Percentiles rank a stretch among this genome's conserved stretches.
Evolutionary conservation across 2,113 vertebrate genomes (phyloP).

Genomic region (Rhea pennata): DNA sequence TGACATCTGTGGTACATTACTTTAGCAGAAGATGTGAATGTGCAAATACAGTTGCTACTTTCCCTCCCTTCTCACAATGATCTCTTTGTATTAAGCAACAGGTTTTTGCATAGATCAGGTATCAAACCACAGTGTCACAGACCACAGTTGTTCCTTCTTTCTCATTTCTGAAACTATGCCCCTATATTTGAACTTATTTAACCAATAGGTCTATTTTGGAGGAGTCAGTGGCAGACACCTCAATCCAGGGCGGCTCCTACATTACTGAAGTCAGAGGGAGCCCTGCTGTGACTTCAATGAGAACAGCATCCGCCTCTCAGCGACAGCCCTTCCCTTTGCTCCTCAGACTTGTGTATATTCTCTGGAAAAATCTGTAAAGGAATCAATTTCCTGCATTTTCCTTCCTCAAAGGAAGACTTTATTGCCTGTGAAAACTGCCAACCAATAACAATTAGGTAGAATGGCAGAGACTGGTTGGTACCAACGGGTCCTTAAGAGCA

Average conservation of each 20-base stretch:
- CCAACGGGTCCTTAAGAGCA: not conserved
- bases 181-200: not conserved
- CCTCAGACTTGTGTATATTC: not conserved
- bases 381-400: not conserved
- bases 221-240: not conserved
- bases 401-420: not conserved
- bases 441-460: not conserved
- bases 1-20: not conserved
- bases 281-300: not conserved
- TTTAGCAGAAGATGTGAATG: slow-evolving; percentile 40
- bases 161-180: not conserved
- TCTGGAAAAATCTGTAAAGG: not conserved
- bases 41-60: slow-evolving; percentile 29
- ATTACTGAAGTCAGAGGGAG: not conserved
- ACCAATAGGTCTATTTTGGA: not conserved
- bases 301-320: not conserved
- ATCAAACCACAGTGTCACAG: not conserved
- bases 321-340: not conserved
- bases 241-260: not conserved
- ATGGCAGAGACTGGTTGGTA: not conserved
- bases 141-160: not conserved
- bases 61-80: slow-evolving; percentile 36
- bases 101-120: slow-evolving; percentile 33
- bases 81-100: slow-evolving; percentile 58
- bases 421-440: not conserved